phyloP scores from a whole-genome alignment of 2,888 invertebrate species.

The Trichacis sp. region DNA sequence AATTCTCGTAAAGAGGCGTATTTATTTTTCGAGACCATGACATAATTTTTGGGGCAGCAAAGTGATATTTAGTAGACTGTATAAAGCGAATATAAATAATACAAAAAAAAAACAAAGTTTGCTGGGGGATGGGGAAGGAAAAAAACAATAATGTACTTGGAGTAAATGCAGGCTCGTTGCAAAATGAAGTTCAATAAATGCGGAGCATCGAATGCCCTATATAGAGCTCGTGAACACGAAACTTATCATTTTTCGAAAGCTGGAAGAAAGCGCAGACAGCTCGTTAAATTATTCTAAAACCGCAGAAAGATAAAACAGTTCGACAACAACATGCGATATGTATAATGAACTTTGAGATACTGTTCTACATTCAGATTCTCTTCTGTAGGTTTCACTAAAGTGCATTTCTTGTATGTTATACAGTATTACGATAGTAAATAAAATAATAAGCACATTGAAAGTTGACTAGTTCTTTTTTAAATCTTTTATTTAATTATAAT shows the following conservation, averaged over 20 bases:
- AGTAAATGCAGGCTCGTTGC: slow-evolving; percentile 37
- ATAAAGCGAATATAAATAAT: slow-evolving; percentile 53
- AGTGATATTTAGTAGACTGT: slow-evolving; percentile 55
- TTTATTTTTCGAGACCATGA: slow-evolving; percentile 59
- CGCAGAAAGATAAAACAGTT: slow-evolving; percentile 52
- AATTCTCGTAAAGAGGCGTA: slow-evolving; percentile 56
- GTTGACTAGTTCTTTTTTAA: too few relatives aligned
- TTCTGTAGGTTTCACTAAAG: slow-evolving; percentile 91
- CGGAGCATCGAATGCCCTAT: slow-evolving; percentile 45
- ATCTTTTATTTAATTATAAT: too few relatives aligned
- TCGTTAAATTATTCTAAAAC: slow-evolving; percentile 55
- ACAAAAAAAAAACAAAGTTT: slow-evolving; percentile 38
- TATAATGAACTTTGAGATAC: slow-evolving; percentile 55
- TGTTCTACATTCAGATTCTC: slow-evolving; percentile 72
- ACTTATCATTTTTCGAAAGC: slow-evolving; percentile 44
- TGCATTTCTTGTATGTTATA: slow-evolving; percentile 93
- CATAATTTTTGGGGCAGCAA: slow-evolving; percentile 49
- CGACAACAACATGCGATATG: slow-evolving; percentile 47
- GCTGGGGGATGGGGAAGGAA: slow-evolving; percentile 34
- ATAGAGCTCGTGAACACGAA: slow-evolving; percentile 45
- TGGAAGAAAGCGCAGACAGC: slow-evolving; percentile 48
- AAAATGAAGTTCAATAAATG: slow-evolving; percentile 29
- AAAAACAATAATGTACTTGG: slow-evolving; percentile 37
- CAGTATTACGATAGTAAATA: slow-evolving; percentile 83
- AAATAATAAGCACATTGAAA: slow-evolving; percentile 70